Evolutionary conservation across 1,140 invertebrate species (phyloP).

Genomic region (Conopomorpha cramerella): DNA sequence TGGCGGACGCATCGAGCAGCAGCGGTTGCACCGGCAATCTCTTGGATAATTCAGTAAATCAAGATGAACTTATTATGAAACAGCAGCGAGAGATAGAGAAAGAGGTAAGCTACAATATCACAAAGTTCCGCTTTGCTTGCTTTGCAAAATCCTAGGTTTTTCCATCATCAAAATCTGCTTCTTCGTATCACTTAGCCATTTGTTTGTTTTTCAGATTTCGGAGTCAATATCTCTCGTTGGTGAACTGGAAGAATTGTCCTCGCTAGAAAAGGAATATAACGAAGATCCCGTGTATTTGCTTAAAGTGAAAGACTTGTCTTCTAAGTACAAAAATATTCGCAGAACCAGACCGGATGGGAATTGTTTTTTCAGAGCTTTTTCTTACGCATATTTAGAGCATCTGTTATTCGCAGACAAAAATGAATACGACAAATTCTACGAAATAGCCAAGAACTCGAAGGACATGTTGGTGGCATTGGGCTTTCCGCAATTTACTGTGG

Average conservation of each 20-base stretch:
- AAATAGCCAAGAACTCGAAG: slow-evolving; percentile 84
- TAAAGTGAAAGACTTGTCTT: slow-evolving; percentile 80
- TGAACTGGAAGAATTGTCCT: slow-evolving; percentile 70
- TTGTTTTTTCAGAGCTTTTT: slow-evolving; percentile 96
- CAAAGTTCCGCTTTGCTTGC: no score
- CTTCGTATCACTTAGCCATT: no score
- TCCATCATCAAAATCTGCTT: no score
- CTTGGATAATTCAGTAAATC: slow-evolving; percentile 67
- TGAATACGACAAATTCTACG: slow-evolving; percentile 84
- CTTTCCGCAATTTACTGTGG: slow-evolving; percentile 95
- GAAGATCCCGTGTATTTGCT: slow-evolving; percentile 84
- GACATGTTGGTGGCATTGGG: slow-evolving; percentile 85
- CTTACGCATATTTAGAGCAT: slow-evolving; percentile 90
- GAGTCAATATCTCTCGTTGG: slow-evolving; percentile 85
- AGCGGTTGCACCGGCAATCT: slow-evolving; percentile 51
- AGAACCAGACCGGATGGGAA: slow-evolving; percentile 92
- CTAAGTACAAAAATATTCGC: slow-evolving; percentile 77
- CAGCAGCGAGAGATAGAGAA: slow-evolving; percentile 91
- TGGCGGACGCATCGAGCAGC: slow-evolving; percentile 57
- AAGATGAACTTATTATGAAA: slow-evolving; percentile 91
- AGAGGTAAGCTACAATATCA: no score
- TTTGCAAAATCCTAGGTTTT: no score
- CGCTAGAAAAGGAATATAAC: slow-evolving; percentile 82
- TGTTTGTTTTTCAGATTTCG: slow-evolving; percentile 76
- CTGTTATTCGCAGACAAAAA: slow-evolving; percentile 81